These are phyloP conservation scores for Oreocharis arfaki DNA, from an alignment of 2,113 vertebrate genomes.

Conservation along the genomic window DNA sequence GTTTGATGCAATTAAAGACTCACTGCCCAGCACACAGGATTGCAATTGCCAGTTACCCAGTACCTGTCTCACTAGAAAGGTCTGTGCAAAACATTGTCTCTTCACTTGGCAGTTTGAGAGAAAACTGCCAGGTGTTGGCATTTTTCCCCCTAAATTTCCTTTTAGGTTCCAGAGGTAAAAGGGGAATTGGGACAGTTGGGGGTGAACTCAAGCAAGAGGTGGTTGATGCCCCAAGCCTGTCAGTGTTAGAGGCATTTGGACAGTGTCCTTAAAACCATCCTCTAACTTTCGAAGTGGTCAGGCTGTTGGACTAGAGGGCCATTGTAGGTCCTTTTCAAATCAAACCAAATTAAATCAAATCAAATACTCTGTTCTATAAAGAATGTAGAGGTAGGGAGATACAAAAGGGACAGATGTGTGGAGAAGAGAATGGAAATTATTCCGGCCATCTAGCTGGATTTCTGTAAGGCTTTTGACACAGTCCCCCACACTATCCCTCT, in stretches of 20 bases:
- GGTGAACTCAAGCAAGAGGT: background rate
- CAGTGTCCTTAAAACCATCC: background rate
- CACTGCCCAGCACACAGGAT: background rate
- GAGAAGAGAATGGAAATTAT: background rate
- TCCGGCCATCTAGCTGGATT: background rate
- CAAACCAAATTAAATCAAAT: background rate
- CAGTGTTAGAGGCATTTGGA: background rate
- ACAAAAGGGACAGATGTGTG: background rate
- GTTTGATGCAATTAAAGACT: background rate
- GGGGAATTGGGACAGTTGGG: background rate
- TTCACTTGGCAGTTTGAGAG: background rate
- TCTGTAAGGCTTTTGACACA: background rate
- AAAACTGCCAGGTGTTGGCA: background rate
- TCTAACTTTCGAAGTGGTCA: background rate
- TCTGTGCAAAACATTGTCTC: background rate
- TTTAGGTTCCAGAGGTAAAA: background rate
- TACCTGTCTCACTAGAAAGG: background rate
- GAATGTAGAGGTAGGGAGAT: background rate
- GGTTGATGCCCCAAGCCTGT: background rate
- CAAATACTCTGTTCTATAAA: background rate
- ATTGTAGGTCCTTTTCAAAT: background rate
- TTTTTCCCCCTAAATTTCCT: background rate
- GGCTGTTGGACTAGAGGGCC: background rate
- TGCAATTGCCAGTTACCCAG: background rate
- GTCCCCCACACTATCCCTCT: background rate